These are phyloP conservation scores for Cabera pusaria DNA, from an alignment of 2,888 invertebrate species.

Conservation along the genomic window DNA sequence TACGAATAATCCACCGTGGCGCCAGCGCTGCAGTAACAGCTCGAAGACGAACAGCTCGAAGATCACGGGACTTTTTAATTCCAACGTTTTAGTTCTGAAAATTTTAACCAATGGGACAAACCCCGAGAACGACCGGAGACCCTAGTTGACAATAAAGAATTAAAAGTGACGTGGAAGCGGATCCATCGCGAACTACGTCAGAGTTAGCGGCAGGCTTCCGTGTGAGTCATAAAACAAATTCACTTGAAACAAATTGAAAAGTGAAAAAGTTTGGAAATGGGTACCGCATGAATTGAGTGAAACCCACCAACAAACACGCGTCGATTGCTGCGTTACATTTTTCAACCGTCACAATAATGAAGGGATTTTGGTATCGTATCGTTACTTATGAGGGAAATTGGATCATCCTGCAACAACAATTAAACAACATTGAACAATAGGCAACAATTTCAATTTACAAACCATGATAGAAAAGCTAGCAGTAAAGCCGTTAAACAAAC, in stretches of 20 bases:
- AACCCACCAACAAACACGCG: conserved; percentile 8
- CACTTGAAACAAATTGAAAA: conserved; percentile 1
- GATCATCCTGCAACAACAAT: too few relatives aligned
- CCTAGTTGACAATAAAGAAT: conserved; percentile 7
- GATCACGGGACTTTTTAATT: too few relatives aligned
- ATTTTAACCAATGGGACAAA: too few relatives aligned
- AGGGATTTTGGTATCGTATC: conserved; percentile 5
- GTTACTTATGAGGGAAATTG: neutral
- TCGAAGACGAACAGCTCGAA: too few relatives aligned
- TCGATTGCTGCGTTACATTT: conserved; percentile 18
- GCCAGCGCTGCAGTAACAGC: too few relatives aligned
- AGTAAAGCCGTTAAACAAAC: too few relatives aligned
- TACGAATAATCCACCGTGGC: too few relatives aligned
- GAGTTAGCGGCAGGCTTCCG: neutral
- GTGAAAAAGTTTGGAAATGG: neutral
- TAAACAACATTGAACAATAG: too few relatives aligned
- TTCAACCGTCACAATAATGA: conserved; percentile 16
- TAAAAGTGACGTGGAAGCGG: conserved; percentile 7
- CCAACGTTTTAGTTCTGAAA: too few relatives aligned
- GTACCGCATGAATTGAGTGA: conserved; percentile 1
- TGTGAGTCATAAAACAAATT: neutral
- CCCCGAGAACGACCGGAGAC: neutral
- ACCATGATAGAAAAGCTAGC: too few relatives aligned
- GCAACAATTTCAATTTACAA: too few relatives aligned
- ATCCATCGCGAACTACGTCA: neutral